Base-by-base conservation (phyloP, 2,888 invertebrate species). In the Boloria euphrosyne region DNA sequence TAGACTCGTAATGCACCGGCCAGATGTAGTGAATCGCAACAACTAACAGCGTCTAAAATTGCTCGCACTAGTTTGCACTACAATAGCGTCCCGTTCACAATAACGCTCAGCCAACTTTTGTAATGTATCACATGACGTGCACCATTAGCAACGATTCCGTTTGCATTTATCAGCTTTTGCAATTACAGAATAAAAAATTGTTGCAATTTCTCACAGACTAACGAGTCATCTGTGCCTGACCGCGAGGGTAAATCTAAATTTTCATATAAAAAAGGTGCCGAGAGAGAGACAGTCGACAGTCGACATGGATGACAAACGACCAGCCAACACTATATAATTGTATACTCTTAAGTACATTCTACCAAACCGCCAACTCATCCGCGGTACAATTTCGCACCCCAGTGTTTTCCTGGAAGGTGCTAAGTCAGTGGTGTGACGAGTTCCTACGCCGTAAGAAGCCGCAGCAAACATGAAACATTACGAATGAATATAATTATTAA, bases 111-210 rank as follows among this genome's bases (percentile, higher is more conserved):
- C n/a, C 14, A 14, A 14, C n/a, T n/a, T 10, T 7, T 10, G 44
- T 18, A 18, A 18, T 3, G 6, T 5, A 17, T 7, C 49, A 17
- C 17, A 47, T 22, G 22, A 22, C 22, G 3, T 22, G 16, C n/a
- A 16, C 47, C 16, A 47, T 3, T 3, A 16, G 4, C 16, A 43
- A 13, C 13, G 49, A 16, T 49, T 43, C 49, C 44, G 38, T 49
- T 14, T 52, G 31, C 46, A 31, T 46, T 44, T 43, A 51, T 17
- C 51, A 31, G 17, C 31, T 7, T 27, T 27, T 7, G 27, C 31
- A 18, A 64, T 58, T 64, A 58, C 22, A 16, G 51, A 58, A 52
- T 51, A 31, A 58, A 46, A 64, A 64, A 58, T 51, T 17, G 14
- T 58, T 13, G 27, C 16, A 6, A 51, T 27, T 50, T n/a, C 13